Evolutionary conservation across 2,888 invertebrate genomes (phyloP), one percentile per base, ranked within the genome.

Genomic region (Aplocera efformata): DNA sequence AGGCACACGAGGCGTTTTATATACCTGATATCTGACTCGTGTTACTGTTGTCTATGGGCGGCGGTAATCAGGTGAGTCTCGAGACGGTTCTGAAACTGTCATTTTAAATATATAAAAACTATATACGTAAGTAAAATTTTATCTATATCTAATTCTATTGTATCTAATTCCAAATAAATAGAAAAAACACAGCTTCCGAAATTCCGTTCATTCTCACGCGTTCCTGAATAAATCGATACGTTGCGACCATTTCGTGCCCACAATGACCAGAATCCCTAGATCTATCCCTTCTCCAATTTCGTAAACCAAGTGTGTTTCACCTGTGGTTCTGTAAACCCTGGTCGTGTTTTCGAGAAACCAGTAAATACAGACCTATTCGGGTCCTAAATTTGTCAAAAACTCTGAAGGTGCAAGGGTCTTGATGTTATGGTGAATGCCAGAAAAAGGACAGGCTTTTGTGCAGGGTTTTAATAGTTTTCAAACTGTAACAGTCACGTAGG

Each of bases 131-230:
- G 13, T 7, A 10, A 32, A 10, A 8, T 26, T 11, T 26, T 5
- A 10, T 17, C 8, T 10, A 27, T 20, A 21, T 7, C 5, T 25
- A 24, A 24, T 11, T 5, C 2, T 38, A 28, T 28, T 32, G 26
- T 27, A 36, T 33, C 29, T 41, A 55, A 55, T 55, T 44, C 46
- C 43, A 46, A 43, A 42, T 31, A 22, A 48, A 7, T 26, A 21
- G 24, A 42, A 50, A 42, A 56, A 54, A 56, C 48, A 13, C 20
- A 42, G 44, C 50, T 55, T 45, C 55, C 42, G 46, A 52, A 55
- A 55, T 55, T 55, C 55, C 50, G 43, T 55, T 51, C 51, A 55
- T 58, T 48, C 51, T 47, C 32, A 48, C 46, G 58, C 57, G 56
- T 56, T 49, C 55, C 45, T 38, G 45, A 48, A 45, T 53, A 52